Conservation (phyloP, 2,888 invertebrate species). For the Matsumyia berberina region DNA sequence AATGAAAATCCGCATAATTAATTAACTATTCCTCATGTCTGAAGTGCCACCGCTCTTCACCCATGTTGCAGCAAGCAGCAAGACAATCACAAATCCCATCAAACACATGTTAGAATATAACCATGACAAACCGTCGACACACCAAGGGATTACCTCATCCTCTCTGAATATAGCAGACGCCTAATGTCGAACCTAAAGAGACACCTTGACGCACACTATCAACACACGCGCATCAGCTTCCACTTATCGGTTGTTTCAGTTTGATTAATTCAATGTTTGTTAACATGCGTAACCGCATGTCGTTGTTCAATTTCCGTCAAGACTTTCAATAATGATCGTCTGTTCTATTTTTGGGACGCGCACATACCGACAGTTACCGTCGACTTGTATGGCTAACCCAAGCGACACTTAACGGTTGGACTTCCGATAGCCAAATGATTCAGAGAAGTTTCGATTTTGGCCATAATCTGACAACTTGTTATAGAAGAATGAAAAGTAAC, state of each 20-base stretch:
- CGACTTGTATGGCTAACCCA: constrained; percentile 6
- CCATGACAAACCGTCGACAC: constrained; percentile 52
- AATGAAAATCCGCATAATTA: constrained; percentile 57
- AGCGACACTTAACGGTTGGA: constrained; percentile 44
- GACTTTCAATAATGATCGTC: not conserved
- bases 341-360: constrained; percentile 55
- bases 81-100: constrained; percentile 36
- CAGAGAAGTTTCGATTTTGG: constrained; percentile 32
- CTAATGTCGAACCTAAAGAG: constrained; percentile 52
- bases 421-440: constrained; percentile 52
- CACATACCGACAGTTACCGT: constrained; percentile 1
- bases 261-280: constrained; percentile 60
- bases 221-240: constrained; percentile 24
- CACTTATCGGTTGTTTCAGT: constrained; percentile 26
- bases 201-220: constrained; percentile 58
- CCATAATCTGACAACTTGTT: constrained; percentile 34
- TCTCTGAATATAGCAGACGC: constrained; percentile 51
- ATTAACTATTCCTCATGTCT: constrained; percentile 40
- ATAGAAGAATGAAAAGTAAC: constrained; percentile 50
- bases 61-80: constrained; percentile 5
- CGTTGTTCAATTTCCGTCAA: constrained; percentile 52
- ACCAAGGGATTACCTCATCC: constrained; percentile 70
- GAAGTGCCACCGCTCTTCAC: constrained; percentile 1
- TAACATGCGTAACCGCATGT: constrained; percentile 55
- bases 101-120: constrained; percentile 64